Evolutionary conservation across 1,140 invertebrate species (phyloP), one percentile per base, ranked within the genome.

Genomic region (Araneus ventricosus): DNA sequence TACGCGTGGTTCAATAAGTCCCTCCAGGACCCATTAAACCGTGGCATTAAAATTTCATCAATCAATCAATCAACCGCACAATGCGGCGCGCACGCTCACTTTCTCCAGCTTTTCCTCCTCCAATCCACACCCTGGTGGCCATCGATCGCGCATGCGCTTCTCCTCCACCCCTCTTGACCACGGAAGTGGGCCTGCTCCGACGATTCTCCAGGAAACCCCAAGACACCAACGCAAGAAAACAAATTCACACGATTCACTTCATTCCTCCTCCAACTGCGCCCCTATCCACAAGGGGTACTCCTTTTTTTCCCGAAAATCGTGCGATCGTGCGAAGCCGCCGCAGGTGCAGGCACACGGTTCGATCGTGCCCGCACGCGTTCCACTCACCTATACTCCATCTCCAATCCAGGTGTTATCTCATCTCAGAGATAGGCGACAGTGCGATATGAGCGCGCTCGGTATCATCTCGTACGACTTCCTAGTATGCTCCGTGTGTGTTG

Each of bases 401-500:
- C 45, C 45, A 52, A 14, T 34, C 45, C 41, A 75, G 59, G 45
- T 91, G 52, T 91, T 59, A 90, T 90, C 88, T 85, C 27, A 20
- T 20, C 70, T 57, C 14, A 79, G 22, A 24, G 61, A 30, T n/a
- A 41, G 39, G 70, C 34, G 45, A 52, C 45, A 14, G 39, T 39
- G 85, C 39, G 91, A 88, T 87, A 88, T 79, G 80, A 52, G 27
- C 45, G 7, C 59, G 30, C 82, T 92, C 39, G 52, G 85, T 24
- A n/a, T 93, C 39, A 34, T 93, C 8, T 89, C 92, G 1, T 80
- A 93, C 57, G 92, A 93, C 17, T 39, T 93, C n/a, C 39, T 93
- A 57, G 52, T 93, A 70, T 93, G 92, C 75, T 93, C 92, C 39
- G 92, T 89, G 86, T 93, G 92, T 85, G 92, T 84, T 82, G 92